A percentile compares a stretch with the other conserved stretches of the same genome.
Conservation (phyloP, 2,888 invertebrate genomes). For the Physocephala rufipes region DNA sequence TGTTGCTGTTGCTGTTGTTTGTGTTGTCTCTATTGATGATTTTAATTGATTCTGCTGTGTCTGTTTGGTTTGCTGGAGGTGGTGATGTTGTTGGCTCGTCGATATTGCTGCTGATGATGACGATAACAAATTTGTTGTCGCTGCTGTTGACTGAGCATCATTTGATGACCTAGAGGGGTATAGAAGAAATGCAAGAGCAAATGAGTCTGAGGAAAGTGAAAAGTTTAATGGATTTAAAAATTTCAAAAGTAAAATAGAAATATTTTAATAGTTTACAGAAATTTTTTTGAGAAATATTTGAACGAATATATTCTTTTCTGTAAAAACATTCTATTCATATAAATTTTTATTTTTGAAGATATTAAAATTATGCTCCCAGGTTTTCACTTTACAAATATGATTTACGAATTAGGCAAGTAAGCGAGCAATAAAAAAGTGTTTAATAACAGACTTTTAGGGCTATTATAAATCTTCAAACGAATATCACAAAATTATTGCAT, state of each 20-base stretch:
- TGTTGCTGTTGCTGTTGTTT: constrained; percentile 35
- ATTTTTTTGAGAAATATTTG: too few species aligned
- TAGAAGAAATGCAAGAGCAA: constrained; percentile 21
- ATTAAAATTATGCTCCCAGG: background rate
- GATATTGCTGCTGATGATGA: constrained; percentile 42
- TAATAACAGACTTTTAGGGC: too few species aligned
- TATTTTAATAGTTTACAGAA: too few species aligned
- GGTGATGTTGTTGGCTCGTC: constrained; percentile 39
- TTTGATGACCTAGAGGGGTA: constrained; percentile 50
- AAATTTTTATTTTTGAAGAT: background rate
- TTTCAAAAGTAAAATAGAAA: too few species aligned
- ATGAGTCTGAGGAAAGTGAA: background rate
- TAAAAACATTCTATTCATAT: background rate
- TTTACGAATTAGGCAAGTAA: too few species aligned
- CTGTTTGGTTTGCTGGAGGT: constrained; percentile 13
- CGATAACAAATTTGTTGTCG: constrained; percentile 39
- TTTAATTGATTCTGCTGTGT: constrained; percentile 47
- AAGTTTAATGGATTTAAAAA: too few species aligned
- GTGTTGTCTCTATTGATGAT: constrained; percentile 39
- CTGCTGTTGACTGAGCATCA: constrained; percentile 41
- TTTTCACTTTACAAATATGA: too few species aligned
- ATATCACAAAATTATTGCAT: background rate
- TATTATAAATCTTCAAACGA: too few species aligned
- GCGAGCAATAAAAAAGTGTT: too few species aligned
- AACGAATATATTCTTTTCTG: too few species aligned